Evolutionary conservation across 2,113 vertebrate genomes (phyloP).

Genomic region (Speoplatyrhinus poulsoni): DNA sequence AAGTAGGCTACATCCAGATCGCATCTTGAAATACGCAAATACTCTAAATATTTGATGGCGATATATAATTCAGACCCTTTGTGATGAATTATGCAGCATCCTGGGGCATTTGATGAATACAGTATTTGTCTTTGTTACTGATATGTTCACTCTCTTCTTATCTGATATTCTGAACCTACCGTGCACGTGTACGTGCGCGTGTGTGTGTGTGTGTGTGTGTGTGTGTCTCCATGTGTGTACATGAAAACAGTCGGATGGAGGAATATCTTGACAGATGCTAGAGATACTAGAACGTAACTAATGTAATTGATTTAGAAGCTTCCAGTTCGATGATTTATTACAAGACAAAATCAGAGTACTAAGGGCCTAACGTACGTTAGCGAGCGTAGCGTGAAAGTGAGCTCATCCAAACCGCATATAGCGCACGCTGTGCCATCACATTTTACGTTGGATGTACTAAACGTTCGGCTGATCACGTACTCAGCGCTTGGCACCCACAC

Average conservation of each 20-base stretch:
- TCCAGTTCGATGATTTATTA: too few relatives aligned
- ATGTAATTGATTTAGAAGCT: too few relatives aligned
- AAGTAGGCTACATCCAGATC: slow-evolving; percentile 39
- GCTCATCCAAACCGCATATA: too few relatives aligned
- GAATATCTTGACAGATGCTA: neutral
- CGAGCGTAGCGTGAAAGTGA: too few relatives aligned
- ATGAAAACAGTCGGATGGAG: too few relatives aligned
- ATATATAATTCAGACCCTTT: slow-evolving; percentile 72
- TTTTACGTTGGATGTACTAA: too few relatives aligned
- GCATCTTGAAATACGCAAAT: slow-evolving; percentile 64
- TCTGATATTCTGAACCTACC: neutral
- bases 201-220: slow-evolving; percentile 12
- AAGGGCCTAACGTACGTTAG: too few relatives aligned
- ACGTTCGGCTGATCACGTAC: too few relatives aligned
- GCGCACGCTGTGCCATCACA: too few relatives aligned
- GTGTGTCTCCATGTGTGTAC: slow-evolving; percentile 7
- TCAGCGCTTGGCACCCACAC: too few relatives aligned
- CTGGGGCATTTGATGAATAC: slow-evolving; percentile 65
- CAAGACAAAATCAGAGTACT: too few relatives aligned
- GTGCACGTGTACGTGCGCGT: neutral
- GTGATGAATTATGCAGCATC: slow-evolving; percentile 65
- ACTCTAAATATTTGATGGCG: slow-evolving; percentile 74
- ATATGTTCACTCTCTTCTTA: slow-evolving; percentile 39
- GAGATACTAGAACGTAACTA: neutral
- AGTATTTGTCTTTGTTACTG: slow-evolving; percentile 69